Evolutionary conservation across 37 sponge, comb jelly and placozoan species (phyloP).

Genomic region (Bolinopsis microptera): DNA sequence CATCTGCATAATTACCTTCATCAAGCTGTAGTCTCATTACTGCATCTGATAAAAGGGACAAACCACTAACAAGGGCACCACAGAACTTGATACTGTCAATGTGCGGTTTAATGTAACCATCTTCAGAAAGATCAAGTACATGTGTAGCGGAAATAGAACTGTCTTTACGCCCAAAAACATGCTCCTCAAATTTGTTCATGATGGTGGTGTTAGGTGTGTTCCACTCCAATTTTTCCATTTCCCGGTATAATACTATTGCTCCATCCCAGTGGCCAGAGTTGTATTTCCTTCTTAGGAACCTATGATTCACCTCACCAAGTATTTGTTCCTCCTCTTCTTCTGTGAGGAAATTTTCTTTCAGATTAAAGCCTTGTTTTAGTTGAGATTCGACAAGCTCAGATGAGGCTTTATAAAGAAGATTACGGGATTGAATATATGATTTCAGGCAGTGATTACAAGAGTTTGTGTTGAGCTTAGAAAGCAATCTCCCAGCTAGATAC

Average conservation of each 20-base stretch:
- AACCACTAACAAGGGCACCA: conserved; percentile 30
- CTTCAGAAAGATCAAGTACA: conserved; percentile 38
- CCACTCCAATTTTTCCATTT: conserved; percentile 47
- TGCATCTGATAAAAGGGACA: conserved; percentile 52
- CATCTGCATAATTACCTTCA: not conserved
- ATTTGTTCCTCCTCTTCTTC: not conserved
- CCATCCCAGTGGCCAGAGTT: conserved; percentile 24
- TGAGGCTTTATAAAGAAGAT: not conserved
- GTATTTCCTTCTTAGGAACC: conserved; percentile 24
- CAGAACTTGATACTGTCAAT: conserved; percentile 53
- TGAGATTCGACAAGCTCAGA: not conserved
- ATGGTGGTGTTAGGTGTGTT: not conserved
- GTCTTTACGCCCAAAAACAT: not conserved
- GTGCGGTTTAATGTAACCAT: conserved; percentile 51
- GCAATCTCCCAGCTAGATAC: no score
- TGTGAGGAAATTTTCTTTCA: not conserved
- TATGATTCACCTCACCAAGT: not conserved
- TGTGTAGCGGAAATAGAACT: not conserved
- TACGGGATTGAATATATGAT: no score
- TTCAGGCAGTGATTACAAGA: no score
- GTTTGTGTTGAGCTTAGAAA: no score
- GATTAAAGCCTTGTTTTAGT: not conserved
- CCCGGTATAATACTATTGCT: conserved; percentile 17
- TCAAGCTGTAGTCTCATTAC: conserved; percentile 31
- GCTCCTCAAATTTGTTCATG: not conserved